Evolutionary conservation across 2,113 vertebrate genomes (phyloP), one percentile per base, ranked within the genome.

Genomic region (Illadopsis cleaveri): DNA sequence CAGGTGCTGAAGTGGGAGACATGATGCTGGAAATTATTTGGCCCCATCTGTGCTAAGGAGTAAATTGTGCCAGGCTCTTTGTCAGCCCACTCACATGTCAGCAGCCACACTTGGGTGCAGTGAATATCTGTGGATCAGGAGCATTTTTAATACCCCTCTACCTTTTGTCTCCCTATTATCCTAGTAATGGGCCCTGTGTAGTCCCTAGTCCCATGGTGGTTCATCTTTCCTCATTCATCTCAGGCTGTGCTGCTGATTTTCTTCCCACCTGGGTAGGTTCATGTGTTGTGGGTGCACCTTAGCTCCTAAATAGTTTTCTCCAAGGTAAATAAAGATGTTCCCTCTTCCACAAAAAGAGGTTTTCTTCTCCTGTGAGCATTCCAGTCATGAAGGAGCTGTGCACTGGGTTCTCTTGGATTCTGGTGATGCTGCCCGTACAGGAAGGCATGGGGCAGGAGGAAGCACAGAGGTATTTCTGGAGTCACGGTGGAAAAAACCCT

Each of bases 41-140:
- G 31, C 27, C 7, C 10, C 18, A 3, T 42, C 30, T 57, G 44
- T 37, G 51, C 35, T 24, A 33, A 33, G 27, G 40, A 21, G 4
- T 60, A 38, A 51, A n/a, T 17, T 37, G 7, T 76, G 24, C 37
- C 76, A 31, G 40, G 53, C 15, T 51, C 40, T 47, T 1, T 5
- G 11, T 72, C 62, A 76, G 20, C 16, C 0, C 2, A 20, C 24
- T 89, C 2, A 1, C 6, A 12, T 0, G 0, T 37, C 19, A 60
- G 48, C 2, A 4, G 66, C 44, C 27, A 10, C 12, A 3, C 44
- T 60, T 0, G 1, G 24, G 11, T 2, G 1, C 25, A 31, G 53
- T 42, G 27, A 62, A 11, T 24, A 15, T 28, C 16, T 72, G 30
- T 72, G 35, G 71, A 23, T 51, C 45, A 44, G 65, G 25, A 58